These are phyloP conservation scores for Osmerus mordax DNA, from an alignment of 2,113 vertebrate genomes.

Conservation along the genomic window DNA sequence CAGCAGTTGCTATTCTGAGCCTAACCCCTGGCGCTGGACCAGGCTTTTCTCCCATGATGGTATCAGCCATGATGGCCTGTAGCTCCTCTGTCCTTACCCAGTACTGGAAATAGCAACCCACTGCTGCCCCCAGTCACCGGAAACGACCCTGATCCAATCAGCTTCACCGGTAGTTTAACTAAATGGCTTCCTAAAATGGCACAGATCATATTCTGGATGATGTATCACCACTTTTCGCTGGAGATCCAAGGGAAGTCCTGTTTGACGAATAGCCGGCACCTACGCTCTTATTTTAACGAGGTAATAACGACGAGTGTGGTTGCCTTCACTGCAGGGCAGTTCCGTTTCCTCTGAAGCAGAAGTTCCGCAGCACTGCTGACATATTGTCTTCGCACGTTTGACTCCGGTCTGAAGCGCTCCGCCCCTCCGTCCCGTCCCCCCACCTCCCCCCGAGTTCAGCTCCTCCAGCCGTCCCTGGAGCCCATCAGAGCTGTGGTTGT, in stretches of 20 bases:
- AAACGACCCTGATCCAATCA: constrained; percentile 67
- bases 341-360: constrained; percentile 13
- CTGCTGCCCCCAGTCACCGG: constrained; percentile 36
- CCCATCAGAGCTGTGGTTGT: background rate
- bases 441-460: background rate
- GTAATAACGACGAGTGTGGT: background rate
- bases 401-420: background rate
- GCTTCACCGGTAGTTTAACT: constrained; percentile 46
- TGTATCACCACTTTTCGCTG: constrained; percentile 29
- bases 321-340: background rate
- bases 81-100: background rate
- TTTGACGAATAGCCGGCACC: constrained; percentile 34
- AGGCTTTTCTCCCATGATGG: no score
- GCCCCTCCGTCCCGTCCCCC: no score
- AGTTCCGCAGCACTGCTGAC: constrained; percentile 11
- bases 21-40: no score
- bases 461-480: constrained; percentile 13
- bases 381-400: constrained; percentile 22
- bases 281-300: constrained; percentile 8
- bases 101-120: constrained; percentile 69
- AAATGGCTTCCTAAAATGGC: constrained; percentile 61
- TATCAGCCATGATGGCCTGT: no score
- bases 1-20: background rate
- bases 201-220: constrained; percentile 24
- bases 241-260: constrained; percentile 26